A percentile compares a stretch with the other conserved stretches of the same genome.
Conservation (phyloP, 2,113 vertebrate genomes). For the Rhinolophus ferrumequinum region DNA sequence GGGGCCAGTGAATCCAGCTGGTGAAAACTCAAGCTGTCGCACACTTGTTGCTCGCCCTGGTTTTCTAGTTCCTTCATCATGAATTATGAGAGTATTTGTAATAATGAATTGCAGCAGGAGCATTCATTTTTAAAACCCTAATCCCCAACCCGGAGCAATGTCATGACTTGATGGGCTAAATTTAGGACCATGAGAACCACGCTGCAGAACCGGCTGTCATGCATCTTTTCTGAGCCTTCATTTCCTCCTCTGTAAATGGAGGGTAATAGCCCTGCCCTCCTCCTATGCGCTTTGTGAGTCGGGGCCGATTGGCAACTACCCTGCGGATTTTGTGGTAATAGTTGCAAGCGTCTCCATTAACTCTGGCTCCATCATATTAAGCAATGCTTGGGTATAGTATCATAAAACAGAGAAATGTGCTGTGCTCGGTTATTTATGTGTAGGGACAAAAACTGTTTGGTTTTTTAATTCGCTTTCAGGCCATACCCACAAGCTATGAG, state of each 20-base stretch:
- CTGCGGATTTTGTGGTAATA: too few species aligned
- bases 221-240: background rate
- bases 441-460: background rate
- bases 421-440: too few species aligned
- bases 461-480: slow-evolving; percentile 4
- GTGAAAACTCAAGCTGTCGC: slow-evolving; percentile 29
- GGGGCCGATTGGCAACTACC: background rate
- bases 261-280: background rate
- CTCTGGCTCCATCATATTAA: background rate
- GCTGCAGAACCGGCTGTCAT: background rate
- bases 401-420: background rate
- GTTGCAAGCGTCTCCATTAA: background rate
- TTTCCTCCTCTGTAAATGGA: background rate
- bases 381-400: background rate
- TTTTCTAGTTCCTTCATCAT: slow-evolving; percentile 48
- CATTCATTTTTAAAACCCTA: slow-evolving; percentile 57
- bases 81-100: slow-evolving; percentile 66
- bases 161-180: slow-evolving; percentile 47
- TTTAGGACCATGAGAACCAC: background rate
- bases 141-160: slow-evolving; percentile 42
- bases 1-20: slow-evolving; percentile 40
- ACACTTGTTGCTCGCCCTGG: slow-evolving; percentile 44
- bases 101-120: slow-evolving; percentile 8
- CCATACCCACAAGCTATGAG: background rate
- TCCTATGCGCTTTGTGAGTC: background rate